Base-by-base conservation (phyloP, 2,113 vertebrate genomes). In the Serilophus lunatus region DNA sequence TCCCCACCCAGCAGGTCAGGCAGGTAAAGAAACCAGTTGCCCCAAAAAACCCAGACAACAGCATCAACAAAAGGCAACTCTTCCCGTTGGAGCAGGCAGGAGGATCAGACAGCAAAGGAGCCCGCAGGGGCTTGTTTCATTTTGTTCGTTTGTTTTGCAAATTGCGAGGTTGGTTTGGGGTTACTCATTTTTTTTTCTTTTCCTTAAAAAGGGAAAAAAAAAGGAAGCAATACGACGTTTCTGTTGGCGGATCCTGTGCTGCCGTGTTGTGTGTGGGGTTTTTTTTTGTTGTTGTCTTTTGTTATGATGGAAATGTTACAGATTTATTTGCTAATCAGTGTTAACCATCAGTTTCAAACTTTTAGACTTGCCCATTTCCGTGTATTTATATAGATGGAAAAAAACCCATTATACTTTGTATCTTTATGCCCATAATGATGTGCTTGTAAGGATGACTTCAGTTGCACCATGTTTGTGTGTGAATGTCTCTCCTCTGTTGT, bases 341-440 rank as follows among this genome's bases (percentile, higher is more conserved):
- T 98, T 97, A 95, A 96, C 86, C 89, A 93, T 78, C 88, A 57
- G 83, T 81, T 85, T 51, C 64, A 92, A 94, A 79, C 79, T 54
- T 86, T 91, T 90, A 93, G 82, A 61, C 92, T 95, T 2, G 72
- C 93, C 85, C 40, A 22, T 38, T 88, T 96, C 94, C 97, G 91
- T 98, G 97, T 98, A 98, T 98, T 98, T 98, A 98, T 98, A 98
- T 97, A 98, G 97, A 97, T 97, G 97, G 97, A 98, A 98, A 98
- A 98, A 97, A 97, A 78, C 45, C 89, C 82, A 91, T 98, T 98
- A 94, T 98, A 96, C 98, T 98, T 98, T 98, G 97, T 98, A 98
- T 98, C 97, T 86, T 97, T 77, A 86, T 97, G 97, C 97, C 96
- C 97, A 57, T 97, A 93, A 88, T 89, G 94, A 95, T 56, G 92